Evolutionary conservation across 2,888 invertebrate species (phyloP), one percentile per base, ranked within the genome.

Genomic region (Octonoba sinensis): DNA sequence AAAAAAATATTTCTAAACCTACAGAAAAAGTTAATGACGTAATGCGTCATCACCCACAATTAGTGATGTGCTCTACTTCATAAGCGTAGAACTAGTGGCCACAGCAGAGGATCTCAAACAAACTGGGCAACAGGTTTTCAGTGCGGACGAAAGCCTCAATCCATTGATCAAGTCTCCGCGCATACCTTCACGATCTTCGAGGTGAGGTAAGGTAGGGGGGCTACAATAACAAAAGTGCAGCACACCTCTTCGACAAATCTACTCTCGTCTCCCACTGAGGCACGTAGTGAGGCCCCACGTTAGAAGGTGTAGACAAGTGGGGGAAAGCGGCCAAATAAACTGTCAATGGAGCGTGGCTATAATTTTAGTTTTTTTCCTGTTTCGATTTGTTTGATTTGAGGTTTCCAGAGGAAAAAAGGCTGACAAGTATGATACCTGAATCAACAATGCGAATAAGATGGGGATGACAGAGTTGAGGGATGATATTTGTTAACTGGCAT

Each of bases 371-470:
- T 62, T 64, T 60, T 64, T 47, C 56, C 57, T 70, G 62, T 70
- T 47, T 47, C 46, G 56, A 57, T 77, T 69, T 64, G 44, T 70
- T 59, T 27, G 27, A 62, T 60, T 59, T 51, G 20, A 49, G 64
- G 54, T 54, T 64, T 56, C 64, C 70, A 70, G 64, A 65, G 36
- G 56, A 51, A 56, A 57, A 73, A 72, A 57, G 36, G 27, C n/a
- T 75, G 77, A 64, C 77, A 77, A 62, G 70, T 77, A 70, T 77
- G 77, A 77, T 77, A 77, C 77, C 60, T 64, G 77, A 77, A 77
- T 77, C 77, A 77, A 77, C 77, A 77, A 77, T 77, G 56, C 64
- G 51, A 46, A 49, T 15, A 46, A 66, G 67, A 12, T n/a, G 57
- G 49, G 54, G 18, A 59, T 24, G 67, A 36, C 36, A 57, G 47